Evolutionary conservation across 2,888 invertebrate species (phyloP).

Genomic region (Perizoma flavofasciatum): DNA sequence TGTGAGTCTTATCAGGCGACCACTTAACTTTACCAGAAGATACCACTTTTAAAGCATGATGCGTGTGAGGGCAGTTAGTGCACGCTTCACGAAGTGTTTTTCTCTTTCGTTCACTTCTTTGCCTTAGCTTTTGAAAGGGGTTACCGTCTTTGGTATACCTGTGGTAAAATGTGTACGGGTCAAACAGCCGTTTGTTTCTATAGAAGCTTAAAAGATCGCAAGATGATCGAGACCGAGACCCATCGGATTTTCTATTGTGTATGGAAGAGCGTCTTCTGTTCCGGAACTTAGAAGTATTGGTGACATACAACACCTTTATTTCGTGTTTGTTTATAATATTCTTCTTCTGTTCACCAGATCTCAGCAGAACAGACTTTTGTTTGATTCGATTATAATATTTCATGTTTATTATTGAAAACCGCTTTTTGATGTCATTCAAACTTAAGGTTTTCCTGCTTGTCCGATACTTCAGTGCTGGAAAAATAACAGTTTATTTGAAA

Average conservation of each 20-base stretch:
- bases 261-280: conserved; percentile 4
- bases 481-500: background rate
- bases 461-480: conserved; percentile 10
- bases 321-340: conserved; percentile 6
- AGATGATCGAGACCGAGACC: conserved; percentile 8
- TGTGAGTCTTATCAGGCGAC: background rate
- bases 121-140: conserved; percentile 28
- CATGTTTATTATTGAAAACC: conserved; percentile 5
- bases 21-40: conserved; percentile 6
- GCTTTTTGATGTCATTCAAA: conserved; percentile 17
- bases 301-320: conserved; percentile 13
- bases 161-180: conserved; percentile 27
- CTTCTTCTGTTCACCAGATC: conserved; percentile 3
- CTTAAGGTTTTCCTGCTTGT: conserved; percentile 15
- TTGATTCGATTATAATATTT: conserved; percentile 7
- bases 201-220: conserved; percentile 42
- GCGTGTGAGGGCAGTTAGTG: conserved; percentile 4
- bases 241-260: conserved; percentile 3
- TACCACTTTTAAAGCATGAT: conserved; percentile 14
- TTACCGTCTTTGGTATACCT: conserved; percentile 26
- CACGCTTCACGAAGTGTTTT: conserved; percentile 3
- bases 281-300: conserved; percentile 1
- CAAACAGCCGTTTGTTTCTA: conserved; percentile 27
- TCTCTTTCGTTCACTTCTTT: conserved; percentile 11
- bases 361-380: conserved; percentile 1